A percentile compares a stretch with the other conserved stretches of the same genome.
phyloP scores from a whole-genome alignment of 2,888 invertebrate genomes.

The Scrobipalpa costella region DNA sequence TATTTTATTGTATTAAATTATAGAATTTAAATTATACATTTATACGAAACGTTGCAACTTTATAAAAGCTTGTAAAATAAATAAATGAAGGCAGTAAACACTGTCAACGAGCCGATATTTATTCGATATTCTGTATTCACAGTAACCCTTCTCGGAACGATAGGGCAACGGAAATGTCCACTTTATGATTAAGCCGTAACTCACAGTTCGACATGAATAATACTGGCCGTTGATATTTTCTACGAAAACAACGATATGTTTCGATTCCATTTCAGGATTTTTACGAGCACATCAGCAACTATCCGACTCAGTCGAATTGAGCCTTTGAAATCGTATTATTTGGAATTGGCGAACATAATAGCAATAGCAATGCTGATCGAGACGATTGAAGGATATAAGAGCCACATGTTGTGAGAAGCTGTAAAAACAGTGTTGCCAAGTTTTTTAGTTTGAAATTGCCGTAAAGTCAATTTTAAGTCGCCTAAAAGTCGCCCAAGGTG shows the following conservation, averaged over 20 bases:
- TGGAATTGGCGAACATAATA: constrained; percentile 1
- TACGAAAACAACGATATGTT: background rate
- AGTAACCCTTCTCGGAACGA: background rate
- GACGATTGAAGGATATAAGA: background rate
- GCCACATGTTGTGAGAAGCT: background rate
- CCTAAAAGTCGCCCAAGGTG: too few relatives aligned
- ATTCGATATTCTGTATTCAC: background rate
- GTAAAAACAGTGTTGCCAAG: background rate
- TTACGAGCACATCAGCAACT: background rate
- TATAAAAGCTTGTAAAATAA: too few relatives aligned
- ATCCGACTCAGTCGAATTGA: background rate
- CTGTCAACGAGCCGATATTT: background rate
- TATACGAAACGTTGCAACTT: too few relatives aligned
- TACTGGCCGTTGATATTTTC: background rate
- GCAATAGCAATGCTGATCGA: background rate
- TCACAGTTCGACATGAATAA: background rate
- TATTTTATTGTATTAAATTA: too few relatives aligned
- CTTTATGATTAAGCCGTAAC: constrained; percentile 3
- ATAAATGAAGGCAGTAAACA: too few relatives aligned
- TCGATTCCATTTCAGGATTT: background rate
- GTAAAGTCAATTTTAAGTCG: too few relatives aligned
- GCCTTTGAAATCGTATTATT: constrained; percentile 1
- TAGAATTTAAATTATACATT: too few relatives aligned
- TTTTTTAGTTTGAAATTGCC: background rate
- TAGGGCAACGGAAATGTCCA: background rate